Evolutionary conservation across 1,140 invertebrate species (phyloP), one percentile per base, ranked within the genome.

Genomic region (Drosophila baimaii): DNA sequence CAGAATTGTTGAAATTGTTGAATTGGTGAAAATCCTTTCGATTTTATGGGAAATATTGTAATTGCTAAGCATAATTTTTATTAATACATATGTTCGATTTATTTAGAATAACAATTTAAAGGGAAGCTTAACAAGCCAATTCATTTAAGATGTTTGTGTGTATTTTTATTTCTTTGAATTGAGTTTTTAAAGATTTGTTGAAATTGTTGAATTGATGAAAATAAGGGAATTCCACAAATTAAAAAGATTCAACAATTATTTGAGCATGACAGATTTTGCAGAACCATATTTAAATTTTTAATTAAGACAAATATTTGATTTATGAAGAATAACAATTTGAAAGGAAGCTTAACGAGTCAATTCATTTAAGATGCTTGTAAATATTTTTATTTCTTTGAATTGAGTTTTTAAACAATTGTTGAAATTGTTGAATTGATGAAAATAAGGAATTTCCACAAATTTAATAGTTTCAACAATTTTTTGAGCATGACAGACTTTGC

Each of bases 101-200:
- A n/a, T n/a, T 7, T 10, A 2, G 0, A 47, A 10, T n/a, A 0
- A n/a, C n/a, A n/a, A n/a, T n/a, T n/a, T 2, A 0, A 47, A n/a
- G 5, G 23, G 21, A 2, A 0, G 3, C 6, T 23, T 23, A 9
- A 3, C 3, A 31, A 29, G 8, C 4, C 0, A 33, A n/a, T n/a
- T n/a, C n/a, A n/a, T n/a, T n/a, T n/a, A n/a, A n/a, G n/a, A n/a
- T n/a, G n/a, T n/a, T n/a, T n/a, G n/a, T n/a, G n/a, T n/a, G n/a
- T n/a, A n/a, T 13, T 33, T 13, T 4, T 33, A 1, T 33, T 33
- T 13, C 3, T 10, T 33, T 33, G 3, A 31, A 31, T 33, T 33
- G 12, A 12, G 5, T 13, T 5, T 33, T 0, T 17, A 43, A 46
- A 25, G 44, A 25, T n/a, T 9, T 15, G 10, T 21, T 13, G 41